Evolutionary conservation across 1,140 invertebrate species (phyloP), one percentile per base, ranked within the genome.

Genomic region (Heliconius eleuchia): DNA sequence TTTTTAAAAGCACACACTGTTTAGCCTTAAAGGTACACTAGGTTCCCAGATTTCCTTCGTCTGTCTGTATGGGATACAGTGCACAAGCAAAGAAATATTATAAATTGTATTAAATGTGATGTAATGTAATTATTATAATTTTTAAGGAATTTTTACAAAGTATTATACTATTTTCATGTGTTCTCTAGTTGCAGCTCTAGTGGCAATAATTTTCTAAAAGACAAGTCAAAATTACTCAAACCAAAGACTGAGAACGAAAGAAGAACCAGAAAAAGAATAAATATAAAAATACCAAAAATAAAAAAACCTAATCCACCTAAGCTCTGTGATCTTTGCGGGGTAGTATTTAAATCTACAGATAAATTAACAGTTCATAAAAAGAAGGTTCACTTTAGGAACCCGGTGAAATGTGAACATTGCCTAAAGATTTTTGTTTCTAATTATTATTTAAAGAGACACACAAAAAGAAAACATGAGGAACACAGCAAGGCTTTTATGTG

Each of bases 361-460:
- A 90, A 84, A 81, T 78, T 94, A 23, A 70, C 71, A 1, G 30
- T 71, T 3, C 92, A 93, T 39, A 92, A 89, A 80, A 88, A 80
- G 77, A 89, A 83, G 70, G 78, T 83, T 16, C 91, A 94, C 83
- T 86, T 79, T 74, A 85, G 83, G n/a, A 84, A 80, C 9, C 83
- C 86, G 19, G 76, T 83, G 18, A 88, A 88, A 88, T 95, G 90
- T 84, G 85, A 86, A 18, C 84, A 88, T 27, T 95, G 94, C 71
- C 85, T 86, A 66, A 88, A 85, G 30, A 83, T 86, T 46, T 94
- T 91, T 80, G 85, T 79, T 71, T 89, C 90, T n/a, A 76, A 89
- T 50, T 91, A 94, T 80, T 92, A 94, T 82, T 85, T 95, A 80
- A 86, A 87, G 8, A 86, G 88, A 71, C 94, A 95, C 78, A 87